Evolutionary conservation across 2,888 invertebrate genomes (phyloP).

Genomic region (Tetropium fuscum): DNA sequence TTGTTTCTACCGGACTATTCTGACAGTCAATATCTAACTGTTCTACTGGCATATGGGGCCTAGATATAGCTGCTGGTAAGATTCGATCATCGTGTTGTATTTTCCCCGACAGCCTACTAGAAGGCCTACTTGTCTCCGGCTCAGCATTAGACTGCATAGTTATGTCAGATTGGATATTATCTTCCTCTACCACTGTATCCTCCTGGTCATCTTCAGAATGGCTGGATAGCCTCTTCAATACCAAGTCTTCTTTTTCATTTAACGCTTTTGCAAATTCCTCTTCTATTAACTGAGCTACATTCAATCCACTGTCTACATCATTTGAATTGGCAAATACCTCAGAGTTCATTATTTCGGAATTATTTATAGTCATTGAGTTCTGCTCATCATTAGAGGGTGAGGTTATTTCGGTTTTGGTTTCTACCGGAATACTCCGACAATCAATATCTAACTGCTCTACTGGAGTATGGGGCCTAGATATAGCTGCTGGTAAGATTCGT

Average conservation of each 20-base stretch:
- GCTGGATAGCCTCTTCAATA: neutral
- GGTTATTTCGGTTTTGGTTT: too few species aligned
- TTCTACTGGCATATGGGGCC: neutral
- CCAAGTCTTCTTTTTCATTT: neutral
- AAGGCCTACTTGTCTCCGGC: neutral
- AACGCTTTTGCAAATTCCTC: slow-evolving; percentile 11
- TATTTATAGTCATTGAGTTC: too few species aligned
- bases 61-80: slow-evolving; percentile 28
- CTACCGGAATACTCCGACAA: too few species aligned
- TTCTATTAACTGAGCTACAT: neutral
- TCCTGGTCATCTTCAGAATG: neutral
- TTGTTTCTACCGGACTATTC: too few species aligned
- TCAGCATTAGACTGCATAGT: too few species aligned
- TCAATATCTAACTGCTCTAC: slow-evolving; percentile 1
- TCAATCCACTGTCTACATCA: too few species aligned
- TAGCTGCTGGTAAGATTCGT: slow-evolving; percentile 35
- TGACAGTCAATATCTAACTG: neutral
- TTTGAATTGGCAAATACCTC: too few species aligned
- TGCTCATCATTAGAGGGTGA: neutral
- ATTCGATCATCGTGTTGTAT: slow-evolving; percentile 36
- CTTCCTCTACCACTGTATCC: neutral
- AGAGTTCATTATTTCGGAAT: neutral
- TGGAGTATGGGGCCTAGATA: slow-evolving; percentile 39
- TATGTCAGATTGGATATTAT: too few species aligned
- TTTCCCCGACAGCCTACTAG: slow-evolving; percentile 8